Percentiles rank a stretch among this genome's conserved stretches.
These are phyloP conservation scores for Anabacerthia variegaticeps DNA, from an alignment of 2,797 vertebrate species.

Conservation along the genomic window DNA sequence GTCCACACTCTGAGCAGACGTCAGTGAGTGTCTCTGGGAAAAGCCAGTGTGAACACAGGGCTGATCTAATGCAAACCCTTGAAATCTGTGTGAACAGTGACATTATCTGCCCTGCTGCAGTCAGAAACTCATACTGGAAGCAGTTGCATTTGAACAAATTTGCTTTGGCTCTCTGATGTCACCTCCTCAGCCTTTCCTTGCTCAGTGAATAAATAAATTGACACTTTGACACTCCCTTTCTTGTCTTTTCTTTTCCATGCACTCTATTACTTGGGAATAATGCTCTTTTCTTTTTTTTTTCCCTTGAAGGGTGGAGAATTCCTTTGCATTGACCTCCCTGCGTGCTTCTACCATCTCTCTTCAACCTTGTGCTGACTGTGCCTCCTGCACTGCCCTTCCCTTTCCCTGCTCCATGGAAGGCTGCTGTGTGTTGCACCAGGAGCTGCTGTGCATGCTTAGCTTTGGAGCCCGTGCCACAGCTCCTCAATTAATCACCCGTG, in stretches of 20 bases:
- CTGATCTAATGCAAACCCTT: neutral
- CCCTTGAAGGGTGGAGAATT: constrained; percentile 43
- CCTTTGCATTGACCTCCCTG: constrained; percentile 3
- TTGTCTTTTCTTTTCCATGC: neutral
- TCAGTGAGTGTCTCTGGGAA: neutral
- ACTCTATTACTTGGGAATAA: constrained; percentile 12
- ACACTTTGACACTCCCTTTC: neutral
- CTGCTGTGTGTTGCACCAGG: neutral
- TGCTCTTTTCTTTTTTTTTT: neutral
- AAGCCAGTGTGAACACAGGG: neutral
- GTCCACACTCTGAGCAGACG: neutral
- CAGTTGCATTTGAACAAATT: neutral
- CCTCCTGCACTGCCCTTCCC: neutral
- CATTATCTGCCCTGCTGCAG: neutral
- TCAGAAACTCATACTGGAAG: neutral
- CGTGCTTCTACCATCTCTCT: neutral
- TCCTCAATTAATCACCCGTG: neutral
- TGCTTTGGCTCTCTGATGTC: neutral
- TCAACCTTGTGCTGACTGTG: neutral
- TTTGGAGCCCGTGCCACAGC: neutral
- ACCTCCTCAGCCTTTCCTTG: neutral
- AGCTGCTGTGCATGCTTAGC: neutral
- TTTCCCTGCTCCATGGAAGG: constrained; percentile 9
- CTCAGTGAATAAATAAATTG: neutral
- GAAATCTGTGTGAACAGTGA: neutral